Evolutionary conservation across 2,888 invertebrate genomes (phyloP), one percentile per base, ranked within the genome.

Genomic region (Spisula subtruncata): DNA sequence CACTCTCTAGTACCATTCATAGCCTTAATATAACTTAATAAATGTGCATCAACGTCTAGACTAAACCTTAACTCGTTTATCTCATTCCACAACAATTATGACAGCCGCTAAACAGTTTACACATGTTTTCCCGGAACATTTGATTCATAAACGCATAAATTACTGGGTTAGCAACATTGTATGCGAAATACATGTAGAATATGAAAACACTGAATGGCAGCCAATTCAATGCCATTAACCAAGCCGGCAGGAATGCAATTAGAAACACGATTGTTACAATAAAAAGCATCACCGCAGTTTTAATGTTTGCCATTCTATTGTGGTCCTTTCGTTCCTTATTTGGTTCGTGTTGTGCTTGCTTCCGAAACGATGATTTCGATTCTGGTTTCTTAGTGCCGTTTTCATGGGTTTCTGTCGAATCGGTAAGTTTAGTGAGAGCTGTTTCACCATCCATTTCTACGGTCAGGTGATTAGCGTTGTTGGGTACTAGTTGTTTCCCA

Each of bases 121-220:
- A 88, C 35, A 96, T 89, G 81, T 96, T 96, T 16, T 95, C 94
- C 41, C 96, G 87, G 88, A 96, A 96, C 90, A 95, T 96, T 86
- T 95, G 94, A 90, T 96, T 96, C 96, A 96, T 96, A 86, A 96
- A 96, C n/a, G 96, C 95, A 91, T 96, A 96, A 41, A 96, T 96
- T 60, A 96, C 94, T 2, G 96, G 96, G 83, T 96, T 96, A n/a
- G 95, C 96, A 12, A 96, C 96, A 90, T 96, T 96, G 89, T 96
- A 96, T 8, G 94, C 93, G 89, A 96, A 96, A 91, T 96, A 96
- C 94, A 96, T 95, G 89, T 96, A 96, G 90, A 96, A 96, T 1
- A 96, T 92, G 12, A 95, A 92, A 60, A 92, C 89, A 80, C 94
- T 94, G 86, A 94, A 93, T 0, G 90, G 87, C 1, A 96, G 86